Evolutionary conservation across 2,888 invertebrate species (phyloP), one percentile per base, ranked within the genome.

Genomic region (Chalcis sispes): DNA sequence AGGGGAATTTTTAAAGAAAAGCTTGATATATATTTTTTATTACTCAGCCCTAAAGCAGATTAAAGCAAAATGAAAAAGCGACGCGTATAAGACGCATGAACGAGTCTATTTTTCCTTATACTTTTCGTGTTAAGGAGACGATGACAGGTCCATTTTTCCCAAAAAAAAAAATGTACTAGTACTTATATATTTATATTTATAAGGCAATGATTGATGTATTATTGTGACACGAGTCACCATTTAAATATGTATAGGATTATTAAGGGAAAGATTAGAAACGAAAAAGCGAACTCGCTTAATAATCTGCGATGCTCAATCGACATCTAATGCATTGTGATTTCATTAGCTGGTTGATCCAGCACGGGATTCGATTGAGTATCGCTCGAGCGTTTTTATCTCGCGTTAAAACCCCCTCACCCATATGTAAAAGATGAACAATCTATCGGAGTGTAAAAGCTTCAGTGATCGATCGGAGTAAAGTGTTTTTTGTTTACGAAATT

Each of bases 301-400:
- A 75, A 69, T 52, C 66, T 80, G 77, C 81, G 82, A 85, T 80
- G 80, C 77, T 83, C 84, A 83, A 86, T 85, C 80, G 84, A 85
- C 69, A 85, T 83, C 84, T 79, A 72, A 78, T 75, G 66, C 64
- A 74, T 79, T 59, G 78, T 64, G 79, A 77, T 79, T 80, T 79
- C 46, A 76, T 65, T 70, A 76, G 76, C 85, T 86, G 86, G 86
- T 87, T 86, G 86, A 87, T 84, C 86, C 87, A 86, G 86, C 77
- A 72, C 67, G 71, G 72, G 84, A 80, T 86, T 87, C 85, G 82
- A 86, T 86, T 82, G 84, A 80, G 80, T 83, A 82, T 85, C 81
- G 81, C 79, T 71, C 29, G 50, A 75, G 58, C 69, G 61, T 13
- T 61, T 42, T 18, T 23, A 48, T 27, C n/a, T 40, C 13, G 54